Conservation (phyloP, 2,113 vertebrate genomes). For the Naja naja region DNA sequence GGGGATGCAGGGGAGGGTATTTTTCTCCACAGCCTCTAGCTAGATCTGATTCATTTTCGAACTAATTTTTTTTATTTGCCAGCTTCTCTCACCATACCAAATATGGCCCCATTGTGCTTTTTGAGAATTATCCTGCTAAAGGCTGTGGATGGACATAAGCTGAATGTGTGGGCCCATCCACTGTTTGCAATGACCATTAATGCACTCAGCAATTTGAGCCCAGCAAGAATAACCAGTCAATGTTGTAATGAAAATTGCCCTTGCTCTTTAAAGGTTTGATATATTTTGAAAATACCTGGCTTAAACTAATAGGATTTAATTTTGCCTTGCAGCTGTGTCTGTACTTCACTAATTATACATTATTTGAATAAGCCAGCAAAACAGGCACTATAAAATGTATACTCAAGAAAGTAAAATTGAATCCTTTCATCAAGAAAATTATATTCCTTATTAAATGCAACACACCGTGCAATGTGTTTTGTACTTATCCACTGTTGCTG, state of each 20-base stretch:
- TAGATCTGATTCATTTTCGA: background rate
- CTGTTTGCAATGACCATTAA: background rate
- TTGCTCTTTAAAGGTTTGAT: background rate
- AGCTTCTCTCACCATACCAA: background rate
- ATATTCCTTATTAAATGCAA: fast-evolving
- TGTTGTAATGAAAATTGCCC: background rate
- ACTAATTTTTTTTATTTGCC: background rate
- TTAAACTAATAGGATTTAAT: background rate
- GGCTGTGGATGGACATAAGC: background rate
- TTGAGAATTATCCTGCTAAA: background rate
- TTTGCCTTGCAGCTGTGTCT: background rate
- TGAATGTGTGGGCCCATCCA: background rate
- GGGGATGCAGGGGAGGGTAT: background rate
- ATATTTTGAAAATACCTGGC: background rate
- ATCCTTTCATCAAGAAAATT: background rate
- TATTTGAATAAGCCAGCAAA: background rate
- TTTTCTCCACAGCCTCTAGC: background rate
- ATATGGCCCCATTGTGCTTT: background rate
- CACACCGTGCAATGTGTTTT: background rate
- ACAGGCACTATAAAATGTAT: background rate
- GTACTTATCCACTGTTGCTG: background rate
- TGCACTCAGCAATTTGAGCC: background rate
- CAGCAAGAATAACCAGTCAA: background rate
- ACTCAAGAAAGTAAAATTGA: background rate
- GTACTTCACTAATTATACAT: background rate